phyloP scores from a whole-genome alignment of 2,888 invertebrate species.

The Halictus ligatus region DNA sequence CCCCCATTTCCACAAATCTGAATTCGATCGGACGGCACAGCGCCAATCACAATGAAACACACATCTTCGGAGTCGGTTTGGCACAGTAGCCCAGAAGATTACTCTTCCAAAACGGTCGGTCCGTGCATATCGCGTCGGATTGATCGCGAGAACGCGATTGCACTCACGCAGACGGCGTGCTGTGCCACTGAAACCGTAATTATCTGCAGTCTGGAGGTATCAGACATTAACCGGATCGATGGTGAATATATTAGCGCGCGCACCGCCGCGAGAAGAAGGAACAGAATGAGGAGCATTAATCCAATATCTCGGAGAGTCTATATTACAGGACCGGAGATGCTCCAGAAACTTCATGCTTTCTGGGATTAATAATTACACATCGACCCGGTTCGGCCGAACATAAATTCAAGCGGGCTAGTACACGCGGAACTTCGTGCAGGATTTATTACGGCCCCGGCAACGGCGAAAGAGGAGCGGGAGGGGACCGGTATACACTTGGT shows the following conservation, averaged over 20 bases:
- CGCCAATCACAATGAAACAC: neutral
- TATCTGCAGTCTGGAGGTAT: neutral
- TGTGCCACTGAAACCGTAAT: slow-evolving; percentile 6
- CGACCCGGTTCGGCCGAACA: slow-evolving; percentile 29
- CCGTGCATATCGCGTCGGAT: neutral
- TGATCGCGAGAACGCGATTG: neutral
- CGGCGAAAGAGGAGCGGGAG: slow-evolving; percentile 7
- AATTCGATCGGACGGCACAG: neutral
- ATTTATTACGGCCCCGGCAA: slow-evolving; percentile 54
- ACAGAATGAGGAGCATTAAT: neutral
- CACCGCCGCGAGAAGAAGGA: neutral
- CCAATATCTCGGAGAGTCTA: neutral
- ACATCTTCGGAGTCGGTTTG: neutral
- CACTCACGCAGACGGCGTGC: neutral
- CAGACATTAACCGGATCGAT: neutral
- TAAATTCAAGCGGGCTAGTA: slow-evolving; percentile 46
- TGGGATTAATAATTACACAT: slow-evolving; percentile 60
- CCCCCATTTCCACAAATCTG: neutral
- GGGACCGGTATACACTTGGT: slow-evolving; percentile 27
- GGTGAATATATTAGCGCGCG: neutral
- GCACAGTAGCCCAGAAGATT: slow-evolving; percentile 1
- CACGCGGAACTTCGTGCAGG: slow-evolving; percentile 37
- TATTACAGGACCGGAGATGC: slow-evolving; percentile 9
- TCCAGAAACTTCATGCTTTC: slow-evolving; percentile 25
- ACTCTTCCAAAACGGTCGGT: neutral